A percentile compares a stretch with the other conserved stretches of the same genome.
These are phyloP conservation scores for Myripristis jacobus DNA, from an alignment of 2,797 vertebrate species.

Conservation along the genomic window DNA sequence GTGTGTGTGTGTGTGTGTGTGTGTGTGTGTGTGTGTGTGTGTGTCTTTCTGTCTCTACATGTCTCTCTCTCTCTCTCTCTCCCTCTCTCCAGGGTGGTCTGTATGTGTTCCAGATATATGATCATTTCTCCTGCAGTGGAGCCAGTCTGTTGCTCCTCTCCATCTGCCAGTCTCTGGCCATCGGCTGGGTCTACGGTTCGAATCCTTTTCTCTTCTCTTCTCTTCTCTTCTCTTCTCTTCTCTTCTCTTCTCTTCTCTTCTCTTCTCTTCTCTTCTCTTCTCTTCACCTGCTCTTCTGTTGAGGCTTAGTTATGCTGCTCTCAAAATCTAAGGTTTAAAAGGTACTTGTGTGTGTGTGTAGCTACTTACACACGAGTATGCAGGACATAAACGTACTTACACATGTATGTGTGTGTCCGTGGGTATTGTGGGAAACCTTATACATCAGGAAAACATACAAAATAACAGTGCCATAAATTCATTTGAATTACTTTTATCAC, in stretches of 20 bases:
- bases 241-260: not conserved
- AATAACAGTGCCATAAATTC: not conserved
- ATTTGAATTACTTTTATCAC: slow-evolving; percentile 17
- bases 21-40: not conserved
- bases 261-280: not conserved
- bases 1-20: not conserved
- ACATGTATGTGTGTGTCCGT: no score
- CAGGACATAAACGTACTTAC: no score
- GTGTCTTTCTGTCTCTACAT: not conserved
- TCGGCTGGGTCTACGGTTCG: slow-evolving; percentile 94
- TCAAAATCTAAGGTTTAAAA: no score
- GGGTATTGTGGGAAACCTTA: no score
- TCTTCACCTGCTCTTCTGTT: not conserved
- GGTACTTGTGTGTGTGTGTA: no score
- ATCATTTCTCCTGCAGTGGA: slow-evolving; percentile 92
- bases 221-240: not conserved
- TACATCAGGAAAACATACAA: slow-evolving; percentile 1
- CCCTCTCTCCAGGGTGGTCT: slow-evolving; percentile 87
- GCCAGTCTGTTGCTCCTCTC: slow-evolving; percentile 90
- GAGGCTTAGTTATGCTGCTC: not conserved
- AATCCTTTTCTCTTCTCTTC: not conserved
- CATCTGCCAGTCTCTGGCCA: slow-evolving; percentile 88
- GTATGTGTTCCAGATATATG: slow-evolving; percentile 95
- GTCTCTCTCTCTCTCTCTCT: slow-evolving; percentile 1
- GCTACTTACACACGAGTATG: no score